phyloP scores from a whole-genome alignment of 2,113 vertebrate genomes.

The Hyperopisus bebe region DNA sequence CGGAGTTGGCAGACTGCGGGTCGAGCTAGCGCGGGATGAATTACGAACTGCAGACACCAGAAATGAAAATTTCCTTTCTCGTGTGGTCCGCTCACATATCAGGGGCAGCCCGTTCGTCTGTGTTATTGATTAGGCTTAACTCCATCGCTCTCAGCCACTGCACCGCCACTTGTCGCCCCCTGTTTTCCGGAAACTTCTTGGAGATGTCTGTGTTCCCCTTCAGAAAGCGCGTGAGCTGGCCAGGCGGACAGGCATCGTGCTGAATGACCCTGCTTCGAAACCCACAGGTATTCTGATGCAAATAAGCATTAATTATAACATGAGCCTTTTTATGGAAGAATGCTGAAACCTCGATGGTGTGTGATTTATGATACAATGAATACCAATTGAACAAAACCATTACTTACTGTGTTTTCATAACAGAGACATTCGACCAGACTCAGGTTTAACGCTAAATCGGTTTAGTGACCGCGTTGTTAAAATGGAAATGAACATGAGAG shows the following conservation, averaged over 20 bases:
- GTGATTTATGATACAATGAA: constrained; percentile 9
- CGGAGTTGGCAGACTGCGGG: background rate
- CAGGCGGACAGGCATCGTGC: background rate
- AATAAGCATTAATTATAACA: constrained; percentile 17
- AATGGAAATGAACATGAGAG: background rate
- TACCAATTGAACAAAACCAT: constrained; percentile 3
- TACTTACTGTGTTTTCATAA: constrained; percentile 1
- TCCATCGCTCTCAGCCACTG: background rate
- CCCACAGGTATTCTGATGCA: constrained; percentile 28
- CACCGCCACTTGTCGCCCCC: background rate
- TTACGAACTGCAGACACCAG: constrained; percentile 31
- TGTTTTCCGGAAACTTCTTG: background rate
- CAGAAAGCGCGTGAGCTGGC: constrained; percentile 25
- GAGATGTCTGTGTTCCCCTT: constrained; percentile 38
- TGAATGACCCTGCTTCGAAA: constrained; percentile 6
- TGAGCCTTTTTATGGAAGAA: constrained; percentile 16
- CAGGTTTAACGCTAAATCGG: background rate
- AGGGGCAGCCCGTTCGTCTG: constrained; percentile 36
- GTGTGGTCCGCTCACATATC: constrained; percentile 35
- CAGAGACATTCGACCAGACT: background rate
- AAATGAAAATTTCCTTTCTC: constrained; percentile 29
- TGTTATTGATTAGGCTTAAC: constrained; percentile 27
- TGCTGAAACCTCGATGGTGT: background rate
- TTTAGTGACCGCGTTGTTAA: background rate
- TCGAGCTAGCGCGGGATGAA: constrained; percentile 22